Conservation (phyloP, 2,113 vertebrate genomes). For the Alligator mississippiensis region DNA sequence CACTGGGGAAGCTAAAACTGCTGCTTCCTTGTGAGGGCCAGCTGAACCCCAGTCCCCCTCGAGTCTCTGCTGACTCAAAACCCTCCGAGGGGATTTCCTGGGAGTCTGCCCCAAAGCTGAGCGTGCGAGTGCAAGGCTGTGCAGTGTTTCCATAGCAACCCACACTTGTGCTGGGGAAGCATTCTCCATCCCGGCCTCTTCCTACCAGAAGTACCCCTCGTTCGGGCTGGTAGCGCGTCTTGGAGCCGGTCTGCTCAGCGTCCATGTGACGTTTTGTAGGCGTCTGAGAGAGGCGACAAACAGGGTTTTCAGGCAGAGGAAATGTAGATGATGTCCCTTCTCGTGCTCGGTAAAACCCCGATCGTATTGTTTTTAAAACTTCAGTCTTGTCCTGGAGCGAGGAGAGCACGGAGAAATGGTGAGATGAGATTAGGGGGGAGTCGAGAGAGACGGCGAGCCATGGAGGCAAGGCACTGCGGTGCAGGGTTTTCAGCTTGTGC, state of each 20-base stretch:
- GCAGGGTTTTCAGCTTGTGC: not conserved
- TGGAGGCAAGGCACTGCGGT: not conserved
- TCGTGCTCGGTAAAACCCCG: accelerated
- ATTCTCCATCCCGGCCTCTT: not conserved
- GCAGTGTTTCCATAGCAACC: accelerated
- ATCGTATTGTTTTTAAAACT: accelerated
- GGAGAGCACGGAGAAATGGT: not conserved
- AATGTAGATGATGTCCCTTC: not conserved
- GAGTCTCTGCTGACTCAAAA: not conserved
- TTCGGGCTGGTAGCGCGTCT: not conserved
- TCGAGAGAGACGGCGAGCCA: too few relatives aligned
- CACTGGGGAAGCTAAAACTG: not conserved
- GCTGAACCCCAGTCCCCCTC: not conserved
- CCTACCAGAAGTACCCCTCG: not conserved
- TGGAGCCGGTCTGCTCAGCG: not conserved
- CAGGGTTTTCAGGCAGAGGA: not conserved
- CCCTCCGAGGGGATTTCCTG: not conserved
- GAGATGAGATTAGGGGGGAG: too few relatives aligned
- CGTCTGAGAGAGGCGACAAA: not conserved
- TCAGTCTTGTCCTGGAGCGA: not conserved
- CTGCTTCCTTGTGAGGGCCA: not conserved
- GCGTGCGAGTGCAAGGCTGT: not conserved
- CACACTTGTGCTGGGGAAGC: accelerated
- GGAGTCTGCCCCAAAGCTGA: not conserved
- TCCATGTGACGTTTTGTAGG: not conserved